phyloP scores from a whole-genome alignment of 2,888 invertebrate genomes.

The Drosophila testacea region DNA sequence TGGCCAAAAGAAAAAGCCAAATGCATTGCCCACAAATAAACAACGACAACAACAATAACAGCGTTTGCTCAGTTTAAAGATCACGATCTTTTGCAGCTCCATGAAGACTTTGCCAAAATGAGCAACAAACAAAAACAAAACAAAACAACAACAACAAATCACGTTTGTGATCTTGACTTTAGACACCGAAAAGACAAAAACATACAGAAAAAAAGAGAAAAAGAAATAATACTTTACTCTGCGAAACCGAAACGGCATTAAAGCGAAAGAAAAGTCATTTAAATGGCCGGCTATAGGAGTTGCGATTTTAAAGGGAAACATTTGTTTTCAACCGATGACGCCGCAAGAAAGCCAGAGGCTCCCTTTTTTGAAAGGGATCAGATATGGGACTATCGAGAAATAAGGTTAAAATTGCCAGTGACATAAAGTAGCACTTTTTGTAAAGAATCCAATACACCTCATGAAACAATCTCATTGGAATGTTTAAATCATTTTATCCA shows the following conservation, averaged over 20 bases:
- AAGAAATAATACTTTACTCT: constrained; percentile 40
- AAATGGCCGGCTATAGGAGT: constrained; percentile 57
- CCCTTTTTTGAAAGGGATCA: not conserved
- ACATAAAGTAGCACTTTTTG: not conserved
- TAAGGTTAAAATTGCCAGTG: not conserved
- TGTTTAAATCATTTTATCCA: no score
- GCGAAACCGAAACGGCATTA: constrained; percentile 51
- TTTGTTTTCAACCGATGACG: constrained; percentile 52
- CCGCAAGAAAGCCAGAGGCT: constrained; percentile 43
- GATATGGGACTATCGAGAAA: no score
- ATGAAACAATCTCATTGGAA: no score
- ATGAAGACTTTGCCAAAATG: constrained; percentile 71
- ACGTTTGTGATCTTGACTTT: constrained; percentile 80
- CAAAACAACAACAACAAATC: constrained; percentile 64
- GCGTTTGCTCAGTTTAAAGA: constrained; percentile 73
- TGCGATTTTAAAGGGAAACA: constrained; percentile 45
- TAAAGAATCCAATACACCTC: no score
- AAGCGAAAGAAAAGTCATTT: constrained; percentile 70
- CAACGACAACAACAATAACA: constrained; percentile 29
- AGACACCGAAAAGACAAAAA: constrained; percentile 58
- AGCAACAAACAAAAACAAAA: constrained; percentile 56
- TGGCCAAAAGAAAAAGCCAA: constrained; percentile 36
- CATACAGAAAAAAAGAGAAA: constrained; percentile 28
- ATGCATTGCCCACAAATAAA: constrained; percentile 56
- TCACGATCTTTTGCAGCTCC: constrained; percentile 71